A percentile compares a stretch with the other conserved stretches of the same genome.
phyloP scores from a whole-genome alignment of 1,140 invertebrate species.

The Geopemphigus sp. region DNA sequence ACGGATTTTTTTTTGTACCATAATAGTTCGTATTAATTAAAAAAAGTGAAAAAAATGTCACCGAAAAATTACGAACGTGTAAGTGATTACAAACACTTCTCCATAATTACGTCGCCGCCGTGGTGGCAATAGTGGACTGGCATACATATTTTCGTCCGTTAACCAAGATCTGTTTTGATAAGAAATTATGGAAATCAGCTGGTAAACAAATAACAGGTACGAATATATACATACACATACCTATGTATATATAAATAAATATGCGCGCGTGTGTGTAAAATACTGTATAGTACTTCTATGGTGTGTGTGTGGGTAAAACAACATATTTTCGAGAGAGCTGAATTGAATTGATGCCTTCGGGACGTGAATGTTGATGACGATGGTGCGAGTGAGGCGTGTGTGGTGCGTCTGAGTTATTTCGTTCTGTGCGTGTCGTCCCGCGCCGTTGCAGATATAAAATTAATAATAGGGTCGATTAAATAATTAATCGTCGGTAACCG shows the following conservation, averaged over 20 bases:
- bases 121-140: not conserved
- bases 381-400: conserved; percentile 34
- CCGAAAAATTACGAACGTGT: no score
- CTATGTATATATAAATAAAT: not conserved
- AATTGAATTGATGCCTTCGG: conserved; percentile 21
- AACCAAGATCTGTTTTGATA: conserved; percentile 2
- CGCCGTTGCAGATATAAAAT: not conserved
- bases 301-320: no score
- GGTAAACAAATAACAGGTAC: conserved; percentile 40
- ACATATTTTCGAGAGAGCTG: conserved; percentile 25
- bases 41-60: no score
- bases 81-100: no score
- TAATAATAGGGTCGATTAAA: no score
- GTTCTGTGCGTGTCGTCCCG: conserved; percentile 15
- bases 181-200: conserved; percentile 47
- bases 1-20: no score
- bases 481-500: no score
- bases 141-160: conserved; percentile 29
- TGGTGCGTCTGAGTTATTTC: not conserved
- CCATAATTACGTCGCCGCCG: no score
- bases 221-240: no score
- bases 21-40: no score
- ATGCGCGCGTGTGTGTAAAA: no score
- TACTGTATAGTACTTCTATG: no score
- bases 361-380: conserved; percentile 50